Evolutionary conservation across 2,888 invertebrate genomes (phyloP).

Genomic region (Tachina grossa): DNA sequence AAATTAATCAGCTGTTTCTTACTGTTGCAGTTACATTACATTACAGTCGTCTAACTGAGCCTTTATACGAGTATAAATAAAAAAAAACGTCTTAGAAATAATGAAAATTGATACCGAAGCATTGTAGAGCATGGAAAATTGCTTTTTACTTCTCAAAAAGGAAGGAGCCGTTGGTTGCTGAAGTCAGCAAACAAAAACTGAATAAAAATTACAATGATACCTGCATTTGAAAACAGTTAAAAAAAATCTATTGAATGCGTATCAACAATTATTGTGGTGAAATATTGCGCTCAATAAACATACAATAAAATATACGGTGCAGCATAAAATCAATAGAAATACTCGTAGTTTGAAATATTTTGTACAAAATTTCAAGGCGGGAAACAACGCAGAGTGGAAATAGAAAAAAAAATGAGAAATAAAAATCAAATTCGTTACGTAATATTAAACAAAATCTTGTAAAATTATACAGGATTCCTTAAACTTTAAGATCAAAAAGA

Average conservation of each 20-base stretch:
- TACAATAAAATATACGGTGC: constrained; percentile 4
- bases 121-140: constrained; percentile 73
- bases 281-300: constrained; percentile 58
- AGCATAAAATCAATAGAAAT: constrained; percentile 22
- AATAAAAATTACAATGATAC: constrained; percentile 34
- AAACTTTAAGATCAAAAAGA: constrained; percentile 23
- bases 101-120: constrained; percentile 73
- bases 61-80: no score
- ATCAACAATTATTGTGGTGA: constrained; percentile 66
- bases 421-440: constrained; percentile 65
- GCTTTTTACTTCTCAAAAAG: constrained; percentile 55
- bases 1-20: no score
- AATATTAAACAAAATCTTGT: constrained; percentile 47
- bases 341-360: background rate
- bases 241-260: constrained; percentile 63
- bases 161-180: background rate
- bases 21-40: no score
- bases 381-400: constrained; percentile 10
- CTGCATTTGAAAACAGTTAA: constrained; percentile 27
- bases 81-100: constrained; percentile 62
- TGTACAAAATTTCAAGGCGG: constrained; percentile 49
- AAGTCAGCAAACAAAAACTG: constrained; percentile 1
- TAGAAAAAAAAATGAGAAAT: constrained; percentile 9
- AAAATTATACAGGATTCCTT: constrained; percentile 51
- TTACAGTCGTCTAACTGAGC: no score